Percentiles rank a stretch among this genome's conserved stretches.
These are phyloP conservation scores for Choloepus hoffmanni DNA, from an alignment of 2,113 vertebrate genomes.

Conservation along the genomic window DNA sequence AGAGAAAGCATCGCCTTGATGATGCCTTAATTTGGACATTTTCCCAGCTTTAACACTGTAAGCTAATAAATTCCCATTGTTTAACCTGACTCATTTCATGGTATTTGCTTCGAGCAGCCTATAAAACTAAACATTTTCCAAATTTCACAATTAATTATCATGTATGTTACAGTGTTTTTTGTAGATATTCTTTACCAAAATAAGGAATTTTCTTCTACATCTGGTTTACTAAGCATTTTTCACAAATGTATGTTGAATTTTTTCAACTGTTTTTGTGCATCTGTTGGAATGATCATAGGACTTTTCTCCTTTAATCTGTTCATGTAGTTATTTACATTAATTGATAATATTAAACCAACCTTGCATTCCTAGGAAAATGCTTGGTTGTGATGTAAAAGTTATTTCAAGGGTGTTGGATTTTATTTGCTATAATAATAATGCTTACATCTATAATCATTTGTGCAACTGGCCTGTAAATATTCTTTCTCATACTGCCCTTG, in stretches of 20 bases:
- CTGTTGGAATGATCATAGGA: neutral
- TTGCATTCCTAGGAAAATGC: constrained; percentile 30
- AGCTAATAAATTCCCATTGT: too few relatives aligned
- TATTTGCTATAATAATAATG: neutral
- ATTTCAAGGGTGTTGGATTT: neutral
- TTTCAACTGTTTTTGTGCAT: neutral
- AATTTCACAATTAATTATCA: neutral
- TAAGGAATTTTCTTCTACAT: neutral
- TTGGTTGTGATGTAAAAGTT: neutral
- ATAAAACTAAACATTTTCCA: neutral
- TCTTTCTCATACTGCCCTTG: neutral
- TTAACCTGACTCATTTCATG: too few relatives aligned
- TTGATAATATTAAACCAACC: neutral
- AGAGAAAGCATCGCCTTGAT: too few relatives aligned
- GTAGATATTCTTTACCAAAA: neutral
- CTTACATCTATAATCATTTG: neutral
- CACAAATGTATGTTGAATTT: neutral
- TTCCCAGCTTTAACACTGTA: too few relatives aligned
- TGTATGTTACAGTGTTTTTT: neutral
- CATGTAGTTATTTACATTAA: neutral
- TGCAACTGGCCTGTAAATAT: neutral
- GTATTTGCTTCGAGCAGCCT: too few relatives aligned
- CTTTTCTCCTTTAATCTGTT: neutral
- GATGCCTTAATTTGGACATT: too few relatives aligned
- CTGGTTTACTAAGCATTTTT: neutral